Base-by-base conservation (phyloP, 2,113 vertebrate genomes). In the Dinomys branickii region DNA sequence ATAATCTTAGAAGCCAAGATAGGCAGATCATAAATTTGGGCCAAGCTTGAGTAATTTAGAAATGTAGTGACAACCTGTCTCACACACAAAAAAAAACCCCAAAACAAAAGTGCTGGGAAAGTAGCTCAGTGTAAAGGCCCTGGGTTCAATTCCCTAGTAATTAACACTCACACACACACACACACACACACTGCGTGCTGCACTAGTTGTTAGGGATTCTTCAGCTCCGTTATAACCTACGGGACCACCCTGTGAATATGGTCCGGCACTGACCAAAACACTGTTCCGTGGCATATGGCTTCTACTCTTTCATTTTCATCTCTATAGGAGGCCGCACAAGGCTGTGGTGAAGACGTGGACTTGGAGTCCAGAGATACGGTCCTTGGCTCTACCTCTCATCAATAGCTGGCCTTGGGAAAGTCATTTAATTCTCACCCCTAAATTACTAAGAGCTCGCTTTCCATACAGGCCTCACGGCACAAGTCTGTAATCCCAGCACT, bases 321-420 rank as follows among this genome's bases (percentile, higher is more conserved):
- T 88, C 30, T 88, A 1, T 3, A 59, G 65, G 33, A 94, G 41
- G 73, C 54, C 59, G 35, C 63, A 22, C 2, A 20, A 65, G 67
- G 58, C 35, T 35, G 16, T 5, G n/a, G 61, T 63, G 80, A 63
- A 83, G 50, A 38, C 4, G 30, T 52, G 41, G 47, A 24, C 91
- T 69, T 90, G 65, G 78, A 91, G 65, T 73, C 63, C 44, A n/a
- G 56, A 77, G 50, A 67, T 4, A 41, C 9, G 69, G 16, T 30
- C 16, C 69, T n/a, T 12, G n/a, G n/a, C 19, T 81, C 69, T 94
- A 41, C 30, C 26, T 88, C 35, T 12, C 22, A 19, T 61, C 22
- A 30, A 47, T 88, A 22, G 12, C 10, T 85, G 93, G 91, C 58
- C 78, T 93, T 93, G 83, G 44, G 20, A 24, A 93, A 89, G 94